phyloP scores from a whole-genome alignment of 2,888 invertebrate species.

The Spatulosminthurus flaviceps region DNA sequence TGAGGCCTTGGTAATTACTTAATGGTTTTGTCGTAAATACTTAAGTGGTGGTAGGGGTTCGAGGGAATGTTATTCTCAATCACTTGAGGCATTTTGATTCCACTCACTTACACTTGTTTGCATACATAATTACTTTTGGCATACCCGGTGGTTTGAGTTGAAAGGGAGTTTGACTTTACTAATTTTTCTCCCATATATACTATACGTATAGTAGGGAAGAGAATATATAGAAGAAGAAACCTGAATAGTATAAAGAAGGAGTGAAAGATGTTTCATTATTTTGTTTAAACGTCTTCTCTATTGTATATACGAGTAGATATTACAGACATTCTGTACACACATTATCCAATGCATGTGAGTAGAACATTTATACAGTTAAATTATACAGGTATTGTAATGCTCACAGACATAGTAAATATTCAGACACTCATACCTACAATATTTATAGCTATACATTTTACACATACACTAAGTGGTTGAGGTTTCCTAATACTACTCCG shows the following conservation, averaged over 20 bases:
- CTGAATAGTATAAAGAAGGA: constrained; percentile 8
- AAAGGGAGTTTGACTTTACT: background rate
- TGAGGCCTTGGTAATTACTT: background rate
- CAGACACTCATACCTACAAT: too few relatives aligned
- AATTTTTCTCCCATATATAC: background rate
- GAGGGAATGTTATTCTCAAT: background rate
- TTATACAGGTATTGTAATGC: too few relatives aligned
- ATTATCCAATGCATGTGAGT: background rate
- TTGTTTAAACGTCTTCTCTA: background rate
- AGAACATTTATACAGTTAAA: too few relatives aligned
- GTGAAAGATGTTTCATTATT: constrained; percentile 12
- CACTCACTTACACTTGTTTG: background rate
- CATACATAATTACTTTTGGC: constrained; percentile 8
- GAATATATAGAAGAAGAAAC: background rate
- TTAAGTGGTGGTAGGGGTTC: background rate
- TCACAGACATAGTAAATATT: too few relatives aligned
- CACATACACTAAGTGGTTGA: too few relatives aligned
- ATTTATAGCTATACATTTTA: too few relatives aligned
- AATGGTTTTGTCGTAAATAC: background rate
- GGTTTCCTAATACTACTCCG: background rate
- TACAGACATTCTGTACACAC: too few relatives aligned
- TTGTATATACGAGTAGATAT: background rate
- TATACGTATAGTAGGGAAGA: background rate
- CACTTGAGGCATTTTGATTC: background rate
- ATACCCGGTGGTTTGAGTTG: background rate